Evolutionary conservation across 2,888 invertebrate genomes (phyloP).

Genomic region (Peribatodes rhomboidaria): DNA sequence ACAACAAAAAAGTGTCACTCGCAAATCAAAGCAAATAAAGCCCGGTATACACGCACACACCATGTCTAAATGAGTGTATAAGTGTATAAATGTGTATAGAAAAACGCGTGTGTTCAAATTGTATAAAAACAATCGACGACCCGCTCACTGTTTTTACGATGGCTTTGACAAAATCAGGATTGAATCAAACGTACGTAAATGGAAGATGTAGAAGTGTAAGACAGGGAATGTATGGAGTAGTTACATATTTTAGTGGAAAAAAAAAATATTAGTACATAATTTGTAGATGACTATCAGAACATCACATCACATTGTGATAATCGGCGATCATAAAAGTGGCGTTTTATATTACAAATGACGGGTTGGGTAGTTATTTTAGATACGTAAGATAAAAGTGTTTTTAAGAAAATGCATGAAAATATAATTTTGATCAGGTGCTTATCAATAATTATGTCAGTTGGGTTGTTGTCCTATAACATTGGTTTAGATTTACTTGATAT

Average conservation of each 20-base stretch:
- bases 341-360: too few species aligned
- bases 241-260: neutral
- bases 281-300: too few species aligned
- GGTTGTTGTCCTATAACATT: too few species aligned
- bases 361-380: too few species aligned
- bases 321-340: too few species aligned
- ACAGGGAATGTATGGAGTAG: slow-evolving; percentile 56
- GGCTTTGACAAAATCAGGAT: slow-evolving; percentile 83
- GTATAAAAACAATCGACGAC: slow-evolving; percentile 83
- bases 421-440: neutral
- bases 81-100: slow-evolving; percentile 48
- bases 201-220: slow-evolving; percentile 72
- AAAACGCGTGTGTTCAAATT: slow-evolving; percentile 72
- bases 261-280: too few species aligned
- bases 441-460: too few species aligned
- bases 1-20: slow-evolving; percentile 77
- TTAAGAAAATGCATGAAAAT: too few species aligned
- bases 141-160: slow-evolving; percentile 79
- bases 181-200: slow-evolving; percentile 82
- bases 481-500: too few species aligned
- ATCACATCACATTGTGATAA: too few species aligned
- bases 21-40: slow-evolving; percentile 81
- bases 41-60: slow-evolving; percentile 64
- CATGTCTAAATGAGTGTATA: slow-evolving; percentile 73
- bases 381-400: too few species aligned